Conservation (phyloP, 2,113 vertebrate genomes). For the Takifugu flavidus region DNA sequence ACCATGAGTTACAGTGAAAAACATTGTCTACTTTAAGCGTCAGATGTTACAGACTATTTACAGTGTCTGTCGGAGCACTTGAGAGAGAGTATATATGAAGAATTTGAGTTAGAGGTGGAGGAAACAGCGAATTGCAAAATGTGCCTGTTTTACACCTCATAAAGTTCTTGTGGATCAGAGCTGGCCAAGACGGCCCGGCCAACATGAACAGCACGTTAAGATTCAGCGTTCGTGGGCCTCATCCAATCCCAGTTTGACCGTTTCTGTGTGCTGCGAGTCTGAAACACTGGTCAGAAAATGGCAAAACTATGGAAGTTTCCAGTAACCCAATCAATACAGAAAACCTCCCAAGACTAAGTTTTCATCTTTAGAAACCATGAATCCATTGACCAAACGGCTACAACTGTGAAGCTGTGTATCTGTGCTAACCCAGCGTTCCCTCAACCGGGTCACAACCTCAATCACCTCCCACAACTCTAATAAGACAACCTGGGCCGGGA, state of each 20-base stretch:
- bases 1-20: too few species aligned
- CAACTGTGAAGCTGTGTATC: background rate
- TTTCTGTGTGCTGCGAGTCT: background rate
- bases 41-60: too few species aligned
- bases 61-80: background rate
- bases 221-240: background rate
- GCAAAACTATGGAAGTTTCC: too few species aligned
- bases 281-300: too few species aligned
- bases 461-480: conserved; percentile 10
- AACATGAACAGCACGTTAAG: conserved; percentile 58
- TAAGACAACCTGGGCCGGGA: conserved; percentile 17
- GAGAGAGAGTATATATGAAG: background rate
- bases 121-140: background rate
- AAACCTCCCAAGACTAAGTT: too few species aligned
- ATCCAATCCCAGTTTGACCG: background rate
- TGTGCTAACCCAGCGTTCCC: background rate
- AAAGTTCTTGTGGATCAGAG: conserved; percentile 9
- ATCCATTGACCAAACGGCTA: too few species aligned
- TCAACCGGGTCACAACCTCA: conserved; percentile 1
- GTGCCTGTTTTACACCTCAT: background rate
- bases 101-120: background rate
- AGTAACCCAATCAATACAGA: too few species aligned
- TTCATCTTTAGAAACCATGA: too few species aligned
- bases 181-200: background rate
- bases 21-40: too few species aligned